Evolutionary conservation across 53 echinoderm and acorn worm genomes (phyloP), one percentile per base, ranked within the genome.

Genomic region (Holothuria scabra): DNA sequence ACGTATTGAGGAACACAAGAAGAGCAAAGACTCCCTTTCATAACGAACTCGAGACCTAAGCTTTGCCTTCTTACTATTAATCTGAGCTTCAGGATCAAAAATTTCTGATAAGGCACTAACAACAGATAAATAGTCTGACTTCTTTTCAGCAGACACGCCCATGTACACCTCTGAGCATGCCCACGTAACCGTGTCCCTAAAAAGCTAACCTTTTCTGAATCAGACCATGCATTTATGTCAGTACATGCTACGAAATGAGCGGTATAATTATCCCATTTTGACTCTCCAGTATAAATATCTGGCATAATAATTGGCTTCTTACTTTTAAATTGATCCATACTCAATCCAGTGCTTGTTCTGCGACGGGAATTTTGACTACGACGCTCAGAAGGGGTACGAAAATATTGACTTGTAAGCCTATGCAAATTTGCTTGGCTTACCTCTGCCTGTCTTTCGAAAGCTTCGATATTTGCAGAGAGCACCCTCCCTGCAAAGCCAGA

Each of bases 261-360:
- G 8, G 63, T 31, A 28, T 63, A 62, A 62, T 81, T 62, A 19
- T 63, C 26, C 33, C 81, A 81, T 63, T 63, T 61, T 12, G 44
- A 4, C n/a, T 63, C 18, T 2, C 81, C 81, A 61, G 59, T 61
- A 61, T 60, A 81, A 22, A 81, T 24, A 81, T 81, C 64, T 37
- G 81, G 64, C 81, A 81, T 61, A 81, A 81, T 81, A 28, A 62
- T 28, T 63, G 64, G 63, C 28, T 81, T 81, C 63, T 28, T 18
- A 57, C 57, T 11, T 26, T 64, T 21, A 25, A 30, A 22, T 64
- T 64, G 0, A 26, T 64, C 10, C 23, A 14, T 64, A 10, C 30
- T 25, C 64, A 64, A 9, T 52, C 11, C 16, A 1, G 18, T 52
- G 3, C 1, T 8, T 52, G 18, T 52, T 18, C 52, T 3, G 14